phyloP scores from a whole-genome alignment of 2,797 vertebrate genomes.

The Acrossocheilus wenchowensis region DNA sequence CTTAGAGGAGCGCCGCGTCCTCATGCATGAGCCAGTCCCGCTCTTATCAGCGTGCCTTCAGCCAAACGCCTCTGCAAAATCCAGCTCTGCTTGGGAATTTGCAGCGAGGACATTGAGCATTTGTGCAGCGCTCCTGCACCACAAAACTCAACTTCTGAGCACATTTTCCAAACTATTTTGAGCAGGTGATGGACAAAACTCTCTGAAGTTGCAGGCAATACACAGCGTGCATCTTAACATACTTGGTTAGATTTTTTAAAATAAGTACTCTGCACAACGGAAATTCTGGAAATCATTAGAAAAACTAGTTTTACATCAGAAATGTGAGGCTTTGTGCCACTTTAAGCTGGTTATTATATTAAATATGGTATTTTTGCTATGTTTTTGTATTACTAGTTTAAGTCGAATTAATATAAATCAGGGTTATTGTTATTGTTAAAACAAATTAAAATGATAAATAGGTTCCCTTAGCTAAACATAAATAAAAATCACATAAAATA shows the following conservation, averaged over 20 bases:
- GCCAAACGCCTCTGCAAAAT: constrained; percentile 14
- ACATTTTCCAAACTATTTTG: background rate
- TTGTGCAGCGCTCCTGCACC: background rate
- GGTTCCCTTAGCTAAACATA: background rate
- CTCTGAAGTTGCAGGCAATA: background rate
- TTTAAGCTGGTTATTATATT: background rate
- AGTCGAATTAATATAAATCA: background rate
- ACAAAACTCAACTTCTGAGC: background rate
- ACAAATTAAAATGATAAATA: background rate
- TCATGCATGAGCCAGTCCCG: constrained; percentile 10
- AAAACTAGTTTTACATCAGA: background rate
- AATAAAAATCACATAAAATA: too few species aligned
- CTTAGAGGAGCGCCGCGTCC: constrained; percentile 16
- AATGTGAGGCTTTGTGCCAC: too few species aligned
- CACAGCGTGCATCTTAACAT: background rate
- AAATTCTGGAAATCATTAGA: background rate
- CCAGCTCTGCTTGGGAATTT: constrained; percentile 12
- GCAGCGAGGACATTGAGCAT: background rate
- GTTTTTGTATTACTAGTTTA: background rate
- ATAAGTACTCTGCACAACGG: background rate
- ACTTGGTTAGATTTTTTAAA: background rate
- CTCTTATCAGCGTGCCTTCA: constrained; percentile 39
- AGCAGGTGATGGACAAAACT: background rate
- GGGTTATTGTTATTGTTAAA: background rate
- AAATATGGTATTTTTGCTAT: background rate